phyloP scores from a whole-genome alignment of 2,888 invertebrate genomes.

The Drosophila neonasuta region DNA sequence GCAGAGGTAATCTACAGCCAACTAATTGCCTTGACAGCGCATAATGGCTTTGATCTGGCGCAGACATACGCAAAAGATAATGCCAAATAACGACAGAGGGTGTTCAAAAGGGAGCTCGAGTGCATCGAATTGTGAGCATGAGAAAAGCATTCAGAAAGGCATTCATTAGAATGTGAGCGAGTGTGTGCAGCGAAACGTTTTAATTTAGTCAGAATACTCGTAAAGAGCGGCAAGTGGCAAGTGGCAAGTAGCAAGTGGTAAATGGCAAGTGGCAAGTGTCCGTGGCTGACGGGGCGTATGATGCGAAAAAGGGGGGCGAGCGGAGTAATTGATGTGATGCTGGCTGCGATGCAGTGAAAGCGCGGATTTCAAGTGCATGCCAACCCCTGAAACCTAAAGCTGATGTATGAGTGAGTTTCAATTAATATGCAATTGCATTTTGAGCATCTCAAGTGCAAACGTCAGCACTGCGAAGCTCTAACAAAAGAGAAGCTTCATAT shows the following conservation, averaged over 20 bases:
- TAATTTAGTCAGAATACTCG: slow-evolving; percentile 54
- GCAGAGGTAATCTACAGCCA: slow-evolving; percentile 4
- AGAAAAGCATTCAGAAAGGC: slow-evolving; percentile 56
- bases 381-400: slow-evolving; percentile 14
- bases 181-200: slow-evolving; percentile 54
- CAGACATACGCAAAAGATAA: slow-evolving; percentile 33
- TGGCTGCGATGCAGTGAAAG: neutral
- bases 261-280: slow-evolving; percentile 20
- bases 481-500: slow-evolving; percentile 32
- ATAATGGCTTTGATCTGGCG: slow-evolving; percentile 60
- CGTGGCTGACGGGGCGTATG: slow-evolving; percentile 26
- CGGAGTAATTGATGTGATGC: slow-evolving; percentile 10
- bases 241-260: slow-evolving; percentile 7
- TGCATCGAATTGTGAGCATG: slow-evolving; percentile 43
- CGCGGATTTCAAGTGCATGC: slow-evolving; percentile 18
- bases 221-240: slow-evolving; percentile 8
- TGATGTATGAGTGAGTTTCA: slow-evolving; percentile 49
- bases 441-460: slow-evolving; percentile 27
- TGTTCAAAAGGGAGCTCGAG: slow-evolving; percentile 24
- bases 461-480: slow-evolving; percentile 17
- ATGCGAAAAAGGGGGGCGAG: neutral
- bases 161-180: slow-evolving; percentile 50
- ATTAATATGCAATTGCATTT: slow-evolving; percentile 65
- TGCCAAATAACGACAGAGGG: neutral
- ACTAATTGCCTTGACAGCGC: slow-evolving; percentile 38